Evolutionary conservation across 92 coral and sea anemone species (phyloP), one percentile per base, ranked within the genome.

Genomic region (Porites rus): DNA sequence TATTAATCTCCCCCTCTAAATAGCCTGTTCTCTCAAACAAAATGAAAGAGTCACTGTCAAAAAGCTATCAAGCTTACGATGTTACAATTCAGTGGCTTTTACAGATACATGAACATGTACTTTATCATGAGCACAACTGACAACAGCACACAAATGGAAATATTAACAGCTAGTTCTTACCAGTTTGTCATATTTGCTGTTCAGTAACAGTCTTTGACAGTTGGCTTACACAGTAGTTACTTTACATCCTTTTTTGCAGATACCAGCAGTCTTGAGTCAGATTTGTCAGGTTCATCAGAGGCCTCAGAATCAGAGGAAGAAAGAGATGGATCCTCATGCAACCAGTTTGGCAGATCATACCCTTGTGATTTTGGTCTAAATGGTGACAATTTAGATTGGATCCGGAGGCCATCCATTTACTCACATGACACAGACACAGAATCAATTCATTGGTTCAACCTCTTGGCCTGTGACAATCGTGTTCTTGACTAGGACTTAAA

Each of bases 331-430:
- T 63, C 73, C 31, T 21, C 63, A 51, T 8, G 67, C 51, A 76
- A 56, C 80, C 80, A 56, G 80, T 14, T 3, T 21, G 67, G 24
- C 18, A 63, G 38, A 9, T 77, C 71, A 77, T 16, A 38, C 38
- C 71, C 71, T 18, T 6, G 24, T 72, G 87, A 83, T 58, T 83
- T 69, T 84, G 88, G 86, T 52, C 19, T 89, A 64, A 84, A 76
- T 83, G 92, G 89, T 3, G 92, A 89, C 74, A 89, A 89, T n/a
- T 62, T 51, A 9, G 92, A 89, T 52, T 89, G 83, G 78, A 50
- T 51, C 13, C 20, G 80, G 74, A 62, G 92, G 38, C 92, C 92
- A 58, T 76, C 89, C 9, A 78, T 84, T 7, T 89, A 84, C 59
- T 89, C 92, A 0, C 2, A 18, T 5, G 72, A 63, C 19, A 70